phyloP scores from a whole-genome alignment of 2,888 invertebrate genomes.

The Conchocele bisecta region DNA sequence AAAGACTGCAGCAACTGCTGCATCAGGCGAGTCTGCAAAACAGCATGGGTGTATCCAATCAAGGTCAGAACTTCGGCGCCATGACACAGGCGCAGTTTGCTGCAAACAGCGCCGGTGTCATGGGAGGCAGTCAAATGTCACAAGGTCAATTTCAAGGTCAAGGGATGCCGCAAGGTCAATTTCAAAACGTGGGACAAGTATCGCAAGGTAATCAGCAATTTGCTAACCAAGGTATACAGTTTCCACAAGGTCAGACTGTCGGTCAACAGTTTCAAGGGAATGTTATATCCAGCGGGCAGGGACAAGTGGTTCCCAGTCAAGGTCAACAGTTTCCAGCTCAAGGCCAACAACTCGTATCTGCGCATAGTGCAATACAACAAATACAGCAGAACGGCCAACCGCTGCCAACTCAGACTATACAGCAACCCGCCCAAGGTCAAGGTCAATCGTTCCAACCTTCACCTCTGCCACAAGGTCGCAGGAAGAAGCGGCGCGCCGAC shows the following conservation, averaged over 20 bases:
- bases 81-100: not conserved
- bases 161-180: not conserved
- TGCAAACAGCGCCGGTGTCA: not conserved
- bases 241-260: too few relatives aligned
- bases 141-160: slow-evolving; percentile 20
- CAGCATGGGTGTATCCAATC: not conserved
- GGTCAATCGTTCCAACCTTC: not conserved
- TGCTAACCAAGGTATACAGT: too few relatives aligned
- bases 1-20: too few relatives aligned
- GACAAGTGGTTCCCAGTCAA: too few relatives aligned
- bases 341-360: slow-evolving; percentile 7
- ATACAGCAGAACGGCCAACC: not conserved
- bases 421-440: slow-evolving; percentile 15
- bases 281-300: too few relatives aligned
- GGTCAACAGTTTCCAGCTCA: slow-evolving; percentile 9
- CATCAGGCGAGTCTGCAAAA: not conserved
- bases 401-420: not conserved
- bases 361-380: not conserved
- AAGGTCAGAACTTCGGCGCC: not conserved
- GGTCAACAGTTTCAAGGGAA: too few relatives aligned
- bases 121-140: not conserved
- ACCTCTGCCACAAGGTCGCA: slow-evolving; percentile 7
- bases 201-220: too few relatives aligned
- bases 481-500: slow-evolving; percentile 37
- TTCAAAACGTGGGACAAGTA: too few relatives aligned